A percentile compares a stretch with the other conserved stretches of the same genome.
phyloP scores from a whole-genome alignment of 2,888 invertebrate genomes.

The Caenorhabditis sp. region DNA sequence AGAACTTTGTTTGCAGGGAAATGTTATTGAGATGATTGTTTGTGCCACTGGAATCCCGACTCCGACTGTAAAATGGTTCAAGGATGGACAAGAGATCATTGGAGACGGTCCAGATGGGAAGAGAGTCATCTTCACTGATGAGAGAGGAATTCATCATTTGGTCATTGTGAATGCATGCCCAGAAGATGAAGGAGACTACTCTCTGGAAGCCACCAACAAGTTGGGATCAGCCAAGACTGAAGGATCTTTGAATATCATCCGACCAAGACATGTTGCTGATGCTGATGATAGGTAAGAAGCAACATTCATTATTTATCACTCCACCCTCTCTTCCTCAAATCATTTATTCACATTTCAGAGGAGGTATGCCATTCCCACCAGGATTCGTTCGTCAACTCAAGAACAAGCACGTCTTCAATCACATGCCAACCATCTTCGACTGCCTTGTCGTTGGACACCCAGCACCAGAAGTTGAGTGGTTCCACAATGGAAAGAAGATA shows the following conservation, averaged over 20 bases:
- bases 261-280: constrained; percentile 72
- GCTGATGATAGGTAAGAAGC: constrained; percentile 65
- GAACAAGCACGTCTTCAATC: constrained; percentile 83
- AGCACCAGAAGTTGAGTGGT: constrained; percentile 81
- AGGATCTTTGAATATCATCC: constrained; percentile 80
- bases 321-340: neutral
- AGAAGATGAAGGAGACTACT: constrained; percentile 84
- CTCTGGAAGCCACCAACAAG: constrained; percentile 82
- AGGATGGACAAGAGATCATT: constrained; percentile 79
- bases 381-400: constrained; percentile 83
- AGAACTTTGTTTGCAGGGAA: constrained; percentile 74
- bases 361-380: constrained; percentile 82
- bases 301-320: neutral
- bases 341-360: constrained; percentile 44
- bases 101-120: constrained; percentile 80
- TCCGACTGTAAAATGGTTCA: constrained; percentile 84
- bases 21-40: constrained; percentile 84
- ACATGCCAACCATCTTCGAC: constrained; percentile 83
- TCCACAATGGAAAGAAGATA: constrained; percentile 84
- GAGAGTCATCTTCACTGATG: constrained; percentile 81
- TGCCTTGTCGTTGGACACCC: constrained; percentile 83
- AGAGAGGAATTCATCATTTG: constrained; percentile 82
- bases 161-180: constrained; percentile 81
- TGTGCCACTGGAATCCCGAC: constrained; percentile 83
- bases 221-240: constrained; percentile 82